Base-by-base conservation (phyloP, 30 jellyfish, hydroid and myxozoan genomes). In the Cassiopea xamachana region DNA sequence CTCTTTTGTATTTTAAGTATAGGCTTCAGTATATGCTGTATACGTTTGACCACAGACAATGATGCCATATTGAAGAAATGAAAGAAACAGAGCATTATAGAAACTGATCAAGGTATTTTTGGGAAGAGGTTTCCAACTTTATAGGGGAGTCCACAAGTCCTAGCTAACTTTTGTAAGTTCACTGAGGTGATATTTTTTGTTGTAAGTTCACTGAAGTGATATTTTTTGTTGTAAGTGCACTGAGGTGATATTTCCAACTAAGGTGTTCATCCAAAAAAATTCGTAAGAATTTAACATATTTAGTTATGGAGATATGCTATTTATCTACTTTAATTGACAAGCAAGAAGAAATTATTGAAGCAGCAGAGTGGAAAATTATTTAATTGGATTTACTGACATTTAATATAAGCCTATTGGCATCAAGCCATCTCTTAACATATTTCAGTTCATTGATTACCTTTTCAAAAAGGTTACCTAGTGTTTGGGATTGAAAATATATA, bases 1-100 rank as follows among this genome's bases (percentile, higher is more conserved):
- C 68, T 77, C 58, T 77, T 77, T 64, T 77, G 87, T 46, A 77
- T 77, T 64, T 77, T 77, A 27, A 77, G 44, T 43, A 81, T 44
- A 81, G 80, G 89, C 48, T 51, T 55, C 80, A 17, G 17, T 46
- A 81, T 81, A 81, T 46, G 62, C 14, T 43, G 4, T 55, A 81
- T 81, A 16, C 45, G 50, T 59, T 81, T 55, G 70, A 61, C 50
- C 79, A 8, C 62, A 59, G 48, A 64, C 89, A 16, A 81, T 45
- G 48, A 81, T 81, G 48, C 83, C 80, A 81, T 61, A 59, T 7
- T 55, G 89, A 17, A 81, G 58, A 77, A 75, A 51, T 51, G 64
- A 51, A 51, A 51, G 64, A 51, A 51, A 51, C 64, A 2, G 64
- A 51, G 64, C 64, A 51, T 51, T 51, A 9, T 51, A 2, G 64